Evolutionary conservation across 2,888 invertebrate genomes (phyloP).

Genomic region (Amiota communis): DNA sequence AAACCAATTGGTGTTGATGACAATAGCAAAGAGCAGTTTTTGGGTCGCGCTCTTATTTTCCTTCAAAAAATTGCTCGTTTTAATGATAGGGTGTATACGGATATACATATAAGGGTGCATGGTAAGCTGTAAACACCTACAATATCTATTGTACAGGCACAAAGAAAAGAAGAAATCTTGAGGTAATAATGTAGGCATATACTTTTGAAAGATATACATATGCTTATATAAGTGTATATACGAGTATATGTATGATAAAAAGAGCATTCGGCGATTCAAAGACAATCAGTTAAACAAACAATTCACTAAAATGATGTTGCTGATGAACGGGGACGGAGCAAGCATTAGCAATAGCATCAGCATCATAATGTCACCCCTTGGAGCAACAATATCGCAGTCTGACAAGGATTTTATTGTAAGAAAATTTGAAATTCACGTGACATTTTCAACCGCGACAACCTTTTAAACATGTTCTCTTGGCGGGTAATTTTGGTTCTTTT

Average conservation of each 20-base stretch:
- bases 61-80: not conserved
- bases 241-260: too few relatives aligned
- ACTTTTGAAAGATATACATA: constrained; percentile 28
- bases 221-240: constrained; percentile 1
- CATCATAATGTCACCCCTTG: constrained; percentile 70
- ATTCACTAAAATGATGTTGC: constrained; percentile 32
- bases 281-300: constrained; percentile 67
- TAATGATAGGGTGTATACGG: too few relatives aligned
- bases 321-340: constrained; percentile 19
- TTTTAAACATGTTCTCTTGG: constrained; percentile 46
- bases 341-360: constrained; percentile 24
- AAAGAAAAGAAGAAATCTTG: constrained; percentile 12
- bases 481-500: constrained; percentile 34
- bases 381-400: constrained; percentile 43
- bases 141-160: not conserved
- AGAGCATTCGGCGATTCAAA: constrained; percentile 41
- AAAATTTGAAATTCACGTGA: constrained; percentile 19
- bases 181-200: constrained; percentile 6
- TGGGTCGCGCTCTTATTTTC: not conserved
- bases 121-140: too few relatives aligned
- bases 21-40: constrained; percentile 52
- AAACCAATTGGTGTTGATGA: constrained; percentile 73
- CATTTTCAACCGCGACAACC: constrained; percentile 28
- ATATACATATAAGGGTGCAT: too few relatives aligned
- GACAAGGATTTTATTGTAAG: not conserved